A percentile compares a stretch with the other conserved stretches of the same genome.
Conservation (phyloP, 1,140 invertebrate species). For the Physella acuta region DNA sequence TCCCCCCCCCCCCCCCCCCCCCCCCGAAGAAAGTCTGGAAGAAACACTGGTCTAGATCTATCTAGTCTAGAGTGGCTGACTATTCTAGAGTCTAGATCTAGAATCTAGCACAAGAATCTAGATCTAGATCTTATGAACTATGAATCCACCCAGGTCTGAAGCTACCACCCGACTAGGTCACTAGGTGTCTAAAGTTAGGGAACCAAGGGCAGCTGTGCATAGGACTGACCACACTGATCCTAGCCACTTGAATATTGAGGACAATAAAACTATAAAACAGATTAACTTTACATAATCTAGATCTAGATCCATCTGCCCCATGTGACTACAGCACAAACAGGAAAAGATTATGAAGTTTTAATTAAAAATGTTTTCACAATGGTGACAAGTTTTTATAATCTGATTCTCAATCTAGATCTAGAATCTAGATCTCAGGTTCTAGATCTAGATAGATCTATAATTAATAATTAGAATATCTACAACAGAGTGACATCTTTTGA, state of each 20-base stretch:
- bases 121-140: not conserved
- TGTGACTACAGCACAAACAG: too few species aligned
- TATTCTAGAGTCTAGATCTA: not conserved
- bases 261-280: too few species aligned
- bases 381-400: not conserved
- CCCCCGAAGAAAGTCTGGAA: not conserved
- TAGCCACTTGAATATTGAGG: not conserved
- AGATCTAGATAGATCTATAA: not conserved
- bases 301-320: not conserved
- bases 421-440: not conserved
- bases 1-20: too few species aligned
- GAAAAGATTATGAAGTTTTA: not conserved
- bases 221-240: conserved; percentile 1
- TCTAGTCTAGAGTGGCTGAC: not conserved
- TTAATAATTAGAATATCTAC: not conserved
- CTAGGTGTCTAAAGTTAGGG: not conserved
- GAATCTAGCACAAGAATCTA: not conserved
- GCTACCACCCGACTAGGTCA: too few species aligned
- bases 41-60: not conserved
- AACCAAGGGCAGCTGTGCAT: not conserved
- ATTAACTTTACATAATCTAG: not conserved
- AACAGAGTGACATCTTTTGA: too few species aligned
- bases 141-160: not conserved
- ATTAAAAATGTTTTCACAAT: not conserved
- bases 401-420: not conserved